These are phyloP conservation scores for Pandemis corylana DNA, from an alignment of 2,888 invertebrate genomes.

Conservation along the genomic window DNA sequence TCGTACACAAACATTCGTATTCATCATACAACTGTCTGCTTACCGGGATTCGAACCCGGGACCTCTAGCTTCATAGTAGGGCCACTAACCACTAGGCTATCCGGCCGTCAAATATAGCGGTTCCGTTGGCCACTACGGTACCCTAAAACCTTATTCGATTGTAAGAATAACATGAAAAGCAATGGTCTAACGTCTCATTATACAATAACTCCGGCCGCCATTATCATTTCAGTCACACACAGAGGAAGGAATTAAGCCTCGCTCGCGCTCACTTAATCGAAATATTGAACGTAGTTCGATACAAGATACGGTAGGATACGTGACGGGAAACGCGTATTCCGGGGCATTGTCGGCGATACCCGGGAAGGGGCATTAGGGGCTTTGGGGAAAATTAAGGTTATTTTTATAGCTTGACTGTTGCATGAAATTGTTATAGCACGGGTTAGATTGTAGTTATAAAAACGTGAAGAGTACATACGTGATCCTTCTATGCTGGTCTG, in stretches of 20 bases:
- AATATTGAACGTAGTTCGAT: slow-evolving; percentile 44
- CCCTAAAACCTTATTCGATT: no score
- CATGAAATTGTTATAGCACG: neutral
- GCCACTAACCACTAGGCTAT: no score
- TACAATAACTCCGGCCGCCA: slow-evolving; percentile 14
- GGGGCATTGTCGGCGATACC: neutral
- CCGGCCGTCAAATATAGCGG: no score
- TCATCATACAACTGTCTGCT: no score
- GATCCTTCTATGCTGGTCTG: no score
- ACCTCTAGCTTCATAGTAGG: no score
- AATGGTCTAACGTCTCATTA: neutral
- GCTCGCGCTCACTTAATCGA: slow-evolving; percentile 50
- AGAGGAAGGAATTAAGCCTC: slow-evolving; percentile 39
- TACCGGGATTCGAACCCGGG: no score
- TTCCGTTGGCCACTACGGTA: no score
- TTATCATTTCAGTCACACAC: slow-evolving; percentile 39
- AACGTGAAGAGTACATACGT: neutral
- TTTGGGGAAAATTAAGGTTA: neutral
- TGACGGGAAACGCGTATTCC: slow-evolving; percentile 40
- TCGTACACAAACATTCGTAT: no score
- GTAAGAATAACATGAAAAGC: no score
- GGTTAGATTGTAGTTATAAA: neutral
- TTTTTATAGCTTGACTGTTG: slow-evolving; percentile 1
- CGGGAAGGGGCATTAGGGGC: slow-evolving; percentile 5
- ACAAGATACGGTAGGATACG: slow-evolving; percentile 34